phyloP scores from a whole-genome alignment of 2,113 vertebrate species.

The Zosterops japonicus region DNA sequence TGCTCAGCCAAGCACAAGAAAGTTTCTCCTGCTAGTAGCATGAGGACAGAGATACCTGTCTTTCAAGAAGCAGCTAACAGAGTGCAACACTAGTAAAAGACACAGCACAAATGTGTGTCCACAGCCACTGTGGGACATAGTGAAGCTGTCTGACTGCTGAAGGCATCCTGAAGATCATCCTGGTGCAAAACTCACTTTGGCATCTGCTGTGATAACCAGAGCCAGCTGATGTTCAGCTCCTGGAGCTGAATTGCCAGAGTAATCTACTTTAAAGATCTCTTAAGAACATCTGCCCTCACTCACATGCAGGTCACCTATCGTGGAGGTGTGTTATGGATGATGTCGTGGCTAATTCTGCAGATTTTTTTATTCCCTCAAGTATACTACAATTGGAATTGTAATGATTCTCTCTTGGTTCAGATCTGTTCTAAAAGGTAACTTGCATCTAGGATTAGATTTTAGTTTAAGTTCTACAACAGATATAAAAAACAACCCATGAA shows the following conservation, averaged over 20 bases:
- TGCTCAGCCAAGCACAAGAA: not conserved
- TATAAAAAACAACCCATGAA: not conserved
- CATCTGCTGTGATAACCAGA: not conserved
- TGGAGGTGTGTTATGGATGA: not conserved
- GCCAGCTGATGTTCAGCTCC: not conserved
- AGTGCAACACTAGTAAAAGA: not conserved
- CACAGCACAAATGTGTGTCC: not conserved
- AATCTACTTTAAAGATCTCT: not conserved
- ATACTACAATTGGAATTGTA: not conserved
- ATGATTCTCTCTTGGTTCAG: not conserved
- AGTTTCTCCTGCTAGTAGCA: not conserved
- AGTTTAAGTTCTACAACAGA: not conserved
- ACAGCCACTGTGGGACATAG: fast-evolving
- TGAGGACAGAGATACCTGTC: not conserved
- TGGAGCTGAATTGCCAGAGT: not conserved
- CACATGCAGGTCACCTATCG: not conserved
- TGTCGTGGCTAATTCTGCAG: not conserved
- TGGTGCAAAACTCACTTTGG: not conserved
- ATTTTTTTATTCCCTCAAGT: not conserved
- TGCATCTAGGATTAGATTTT: not conserved
- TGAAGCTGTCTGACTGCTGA: not conserved
- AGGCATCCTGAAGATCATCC: not conserved
- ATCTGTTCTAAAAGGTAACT: not conserved
- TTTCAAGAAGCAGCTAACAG: not conserved
- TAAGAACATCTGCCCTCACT: not conserved